phyloP scores from a whole-genome alignment of 2,113 vertebrate genomes.

The Apaloderma vittatum region DNA sequence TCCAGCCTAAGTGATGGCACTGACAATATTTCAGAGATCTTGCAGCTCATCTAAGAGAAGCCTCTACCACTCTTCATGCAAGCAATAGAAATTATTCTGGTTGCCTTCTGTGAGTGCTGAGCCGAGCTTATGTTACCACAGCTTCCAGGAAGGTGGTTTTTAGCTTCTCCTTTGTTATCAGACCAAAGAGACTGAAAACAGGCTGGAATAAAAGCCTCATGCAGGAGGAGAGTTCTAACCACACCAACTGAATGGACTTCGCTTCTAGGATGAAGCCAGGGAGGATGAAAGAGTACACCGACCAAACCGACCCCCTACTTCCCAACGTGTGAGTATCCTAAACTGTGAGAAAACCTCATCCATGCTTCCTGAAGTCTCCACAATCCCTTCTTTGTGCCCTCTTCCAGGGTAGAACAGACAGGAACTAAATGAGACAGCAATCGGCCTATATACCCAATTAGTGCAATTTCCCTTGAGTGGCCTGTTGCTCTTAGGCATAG shows the following conservation, averaged over 20 bases:
- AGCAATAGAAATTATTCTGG: not conserved
- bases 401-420: not conserved
- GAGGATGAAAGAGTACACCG: not conserved
- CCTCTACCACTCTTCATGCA: not conserved
- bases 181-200: not conserved
- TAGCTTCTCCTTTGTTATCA: not conserved
- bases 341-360: not conserved
- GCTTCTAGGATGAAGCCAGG: not conserved
- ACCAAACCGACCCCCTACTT: not conserved
- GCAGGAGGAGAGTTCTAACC: not conserved
- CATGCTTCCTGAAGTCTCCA: not conserved
- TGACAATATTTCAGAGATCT: not conserved
- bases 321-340: not conserved
- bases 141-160: not conserved
- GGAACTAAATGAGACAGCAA: conserved; percentile 28
- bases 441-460: conserved; percentile 1
- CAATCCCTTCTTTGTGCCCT: conserved; percentile 11
- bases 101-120: not conserved
- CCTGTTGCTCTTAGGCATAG: conserved; percentile 3
- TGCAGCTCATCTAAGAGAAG: not conserved
- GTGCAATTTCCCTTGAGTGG: not conserved
- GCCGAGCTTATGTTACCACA: not conserved
- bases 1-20: not conserved
- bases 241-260: not conserved
- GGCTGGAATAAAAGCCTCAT: not conserved